Percentiles rank a stretch among this genome's conserved stretches.
Evolutionary conservation across 1,140 invertebrate genomes (phyloP).

Genomic region (Drosophila funebris): DNA sequence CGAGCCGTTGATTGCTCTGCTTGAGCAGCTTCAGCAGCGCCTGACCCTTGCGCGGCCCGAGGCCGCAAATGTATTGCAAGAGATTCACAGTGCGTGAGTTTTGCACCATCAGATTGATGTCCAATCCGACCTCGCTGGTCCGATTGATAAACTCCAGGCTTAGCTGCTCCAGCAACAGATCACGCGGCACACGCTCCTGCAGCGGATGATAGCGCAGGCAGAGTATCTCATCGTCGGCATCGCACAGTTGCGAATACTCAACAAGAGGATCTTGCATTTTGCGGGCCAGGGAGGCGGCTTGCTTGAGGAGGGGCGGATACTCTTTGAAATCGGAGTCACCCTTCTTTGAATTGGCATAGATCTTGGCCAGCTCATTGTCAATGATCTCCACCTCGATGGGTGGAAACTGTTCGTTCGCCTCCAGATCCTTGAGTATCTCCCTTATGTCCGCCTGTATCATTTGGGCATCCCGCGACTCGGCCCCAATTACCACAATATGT

Average conservation of each 20-base stretch:
- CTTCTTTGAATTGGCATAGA: slow-evolving; percentile 96
- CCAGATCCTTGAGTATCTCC: slow-evolving; percentile 89
- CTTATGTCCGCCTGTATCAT: slow-evolving; percentile 94
- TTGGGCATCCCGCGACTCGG: slow-evolving; percentile 94
- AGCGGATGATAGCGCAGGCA: slow-evolving; percentile 96
- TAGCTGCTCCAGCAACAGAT: slow-evolving; percentile 93
- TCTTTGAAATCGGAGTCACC: slow-evolving; percentile 95
- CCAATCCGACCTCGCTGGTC: slow-evolving; percentile 99
- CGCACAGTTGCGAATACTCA: slow-evolving; percentile 98
- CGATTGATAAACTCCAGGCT: slow-evolving; percentile 96
- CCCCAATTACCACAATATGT: slow-evolving; percentile 95
- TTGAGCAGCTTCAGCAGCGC: slow-evolving; percentile 95
- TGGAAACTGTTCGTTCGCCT: slow-evolving; percentile 95
- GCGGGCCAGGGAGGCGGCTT: slow-evolving; percentile 96
- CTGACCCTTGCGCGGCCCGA: slow-evolving; percentile 97
- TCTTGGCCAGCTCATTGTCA: slow-evolving; percentile 95
- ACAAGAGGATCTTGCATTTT: slow-evolving; percentile 97
- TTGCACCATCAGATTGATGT: slow-evolving; percentile 96
- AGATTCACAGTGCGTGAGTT: slow-evolving; percentile 94
- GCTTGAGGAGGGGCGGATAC: slow-evolving; percentile 93
- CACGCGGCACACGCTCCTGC: slow-evolving; percentile 93
- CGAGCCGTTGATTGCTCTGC: slow-evolving; percentile 95
- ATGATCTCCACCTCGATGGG: slow-evolving; percentile 94
- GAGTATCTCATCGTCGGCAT: slow-evolving; percentile 97
- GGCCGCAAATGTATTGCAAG: slow-evolving; percentile 98